Base-by-base conservation (phyloP, 2,113 vertebrate genomes). In the Pachycephala philippinensis region DNA sequence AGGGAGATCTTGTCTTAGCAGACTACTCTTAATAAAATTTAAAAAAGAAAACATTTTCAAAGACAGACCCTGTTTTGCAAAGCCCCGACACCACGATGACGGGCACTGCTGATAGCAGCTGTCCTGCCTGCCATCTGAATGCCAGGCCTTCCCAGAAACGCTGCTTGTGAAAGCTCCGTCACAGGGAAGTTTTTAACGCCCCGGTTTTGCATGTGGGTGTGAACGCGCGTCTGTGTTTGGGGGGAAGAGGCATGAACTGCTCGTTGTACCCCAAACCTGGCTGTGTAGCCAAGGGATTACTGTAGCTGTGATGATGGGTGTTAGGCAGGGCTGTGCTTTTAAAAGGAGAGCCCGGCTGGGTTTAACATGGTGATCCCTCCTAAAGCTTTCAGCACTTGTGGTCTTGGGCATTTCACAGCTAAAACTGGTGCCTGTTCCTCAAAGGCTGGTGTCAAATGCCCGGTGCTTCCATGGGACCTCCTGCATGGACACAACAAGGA, bases 171-270 rank as follows among this genome's bases (percentile, higher is more conserved):
- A 39, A 76, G 37, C 71, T 72, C 59, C 1, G 1, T 7, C 1
- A 0, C 42, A 22, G 66, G 45, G 47, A 63, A 61, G 28, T 63
- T 90, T 81, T 77, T 18, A 45, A 42, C 1, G 0, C 75, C 27
- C 45, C 0, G 0, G 44, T n/a, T 93, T 59, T 35, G 45, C 0
- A 1, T 0, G 14, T 30, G 61, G 30, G n/a, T 59, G 33, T 0
- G 0, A 49, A 15, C 2, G 2, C 0, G 0, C 1, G 4, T 44
- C 39, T 53, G 52, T 31, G 15, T 56, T 31, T 15, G 30, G 19
- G 33, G 24, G 26, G 18, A 63, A 54, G 24, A 64, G 39, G 35
- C 2, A 1, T 9, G 54, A 85, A 21, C 20, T 63, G 31, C 52
- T 91, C 5, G 0, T 17, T 37, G 39, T 15, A 57, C n/a, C 68